Evolutionary conservation across 2,797 vertebrate species (phyloP), one percentile per base, ranked within the genome.

Genomic region (Pitangus sulphuratus): DNA sequence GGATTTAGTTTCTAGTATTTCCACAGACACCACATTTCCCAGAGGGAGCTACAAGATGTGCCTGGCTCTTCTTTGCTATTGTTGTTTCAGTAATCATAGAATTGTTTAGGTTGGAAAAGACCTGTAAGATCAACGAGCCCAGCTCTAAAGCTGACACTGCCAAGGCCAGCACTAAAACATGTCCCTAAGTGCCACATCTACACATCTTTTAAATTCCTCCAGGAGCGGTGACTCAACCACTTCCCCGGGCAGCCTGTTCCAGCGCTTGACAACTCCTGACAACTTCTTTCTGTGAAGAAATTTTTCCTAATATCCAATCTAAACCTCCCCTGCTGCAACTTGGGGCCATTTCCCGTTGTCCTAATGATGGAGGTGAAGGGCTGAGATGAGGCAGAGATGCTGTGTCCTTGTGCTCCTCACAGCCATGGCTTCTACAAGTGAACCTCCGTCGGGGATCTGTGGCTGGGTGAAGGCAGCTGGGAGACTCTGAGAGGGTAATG

Each of bases 401-500:
- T 14, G n/a, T 2, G 4, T 26, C 50, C 44, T 10, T 13, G n/a
- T 19, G 69, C 50, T 69, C 64, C 56, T 92, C 56, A 57, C 9
- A 25, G 33, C 4, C 4, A 37, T 8, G 8, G 42, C 37, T 30
- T 47, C 75, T 78, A 75, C 33, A 74, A 21, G 12, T 10, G 33
- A 74, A n/a, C 37, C 37, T 78, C 65, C 1, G 0, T n/a, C n/a
- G n/a, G n/a, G n/a, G n/a, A n/a, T n/a, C n/a, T n/a, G n/a, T n/a
- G n/a, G n/a, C n/a, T 5, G 9, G 33, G 44, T 0, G 0, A 71
- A 35, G 35, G 58, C 35, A 84, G 40, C 30, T 37, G 35, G 58
- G 40, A 65, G 58, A 37, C 22, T 75, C 40, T 20, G 24, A 44
- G 31, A 53, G 50, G 13, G 48, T 14, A 30, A 61, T 2, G 39